Percentiles rank a stretch among this genome's conserved stretches.
Evolutionary conservation across 1,140 invertebrate species (phyloP).

Genomic region (Hyles vespertilio): DNA sequence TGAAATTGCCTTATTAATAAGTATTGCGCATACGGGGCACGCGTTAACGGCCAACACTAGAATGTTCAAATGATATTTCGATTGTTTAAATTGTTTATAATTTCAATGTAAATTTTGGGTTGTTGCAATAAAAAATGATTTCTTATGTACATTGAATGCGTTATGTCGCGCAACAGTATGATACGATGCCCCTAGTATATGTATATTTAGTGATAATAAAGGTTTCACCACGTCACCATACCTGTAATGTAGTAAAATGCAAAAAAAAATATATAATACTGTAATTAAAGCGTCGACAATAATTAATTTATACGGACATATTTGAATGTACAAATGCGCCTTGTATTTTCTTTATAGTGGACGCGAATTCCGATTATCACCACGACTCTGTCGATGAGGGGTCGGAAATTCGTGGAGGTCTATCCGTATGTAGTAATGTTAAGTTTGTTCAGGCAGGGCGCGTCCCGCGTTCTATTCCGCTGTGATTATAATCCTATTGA

Average conservation of each 20-base stretch:
- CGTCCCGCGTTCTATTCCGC: slow-evolving; percentile 32
- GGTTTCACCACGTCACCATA: slow-evolving; percentile 21
- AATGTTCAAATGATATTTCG: slow-evolving; percentile 4
- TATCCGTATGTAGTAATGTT: neutral
- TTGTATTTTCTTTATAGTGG: no score
- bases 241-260: neutral
- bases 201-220: slow-evolving; percentile 37
- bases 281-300: slow-evolving; percentile 17
- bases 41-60: neutral
- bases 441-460: slow-evolving; percentile 1
- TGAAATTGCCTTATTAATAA: slow-evolving; percentile 34
- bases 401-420: no score
- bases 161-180: slow-evolving; percentile 25
- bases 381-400: no score
- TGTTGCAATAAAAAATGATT: slow-evolving; percentile 61
- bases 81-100: neutral
- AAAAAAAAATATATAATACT: slow-evolving; percentile 13
- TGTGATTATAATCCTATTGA: slow-evolving; percentile 46
- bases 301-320: slow-evolving; percentile 13
- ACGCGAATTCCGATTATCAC: no score
- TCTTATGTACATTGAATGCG: slow-evolving; percentile 32
- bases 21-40: slow-evolving; percentile 13
- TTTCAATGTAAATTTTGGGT: slow-evolving; percentile 54
- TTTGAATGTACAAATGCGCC: slow-evolving; percentile 30
- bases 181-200: slow-evolving; percentile 37